Conservation (phyloP, 2,113 vertebrate species). For the Eudyptes chrysolophus region DNA sequence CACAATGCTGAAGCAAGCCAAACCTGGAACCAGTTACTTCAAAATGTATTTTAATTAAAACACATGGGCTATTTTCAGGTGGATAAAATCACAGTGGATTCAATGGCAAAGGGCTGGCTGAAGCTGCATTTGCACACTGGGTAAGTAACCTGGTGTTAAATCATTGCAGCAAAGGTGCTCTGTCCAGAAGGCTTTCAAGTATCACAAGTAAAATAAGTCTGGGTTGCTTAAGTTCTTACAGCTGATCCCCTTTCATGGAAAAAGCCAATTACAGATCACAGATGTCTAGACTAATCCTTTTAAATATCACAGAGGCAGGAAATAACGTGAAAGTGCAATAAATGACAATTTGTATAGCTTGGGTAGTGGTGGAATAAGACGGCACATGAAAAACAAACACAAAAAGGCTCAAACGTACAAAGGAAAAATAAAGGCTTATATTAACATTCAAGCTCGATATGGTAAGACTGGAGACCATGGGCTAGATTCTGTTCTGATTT, state of each 20-base stretch:
- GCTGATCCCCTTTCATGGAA: slow-evolving; percentile 58
- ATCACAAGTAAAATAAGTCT: slow-evolving; percentile 64
- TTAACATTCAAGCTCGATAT: slow-evolving; percentile 1
- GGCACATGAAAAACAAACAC: slow-evolving; percentile 52
- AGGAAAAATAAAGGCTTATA: slow-evolving; percentile 45
- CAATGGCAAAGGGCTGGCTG: slow-evolving; percentile 10
- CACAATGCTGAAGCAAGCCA: background rate
- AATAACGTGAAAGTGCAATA: slow-evolving; percentile 60
- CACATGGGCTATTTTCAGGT: slow-evolving; percentile 22
- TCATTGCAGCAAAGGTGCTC: slow-evolving; percentile 46
- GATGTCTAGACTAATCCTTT: slow-evolving; percentile 66
- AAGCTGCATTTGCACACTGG: background rate
- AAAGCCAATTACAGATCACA: slow-evolving; percentile 71
- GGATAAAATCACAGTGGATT: slow-evolving; percentile 46
- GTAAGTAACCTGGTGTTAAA: slow-evolving; percentile 36
- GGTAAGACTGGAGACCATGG: background rate
- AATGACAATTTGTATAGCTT: slow-evolving; percentile 57
- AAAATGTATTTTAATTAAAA: slow-evolving; percentile 54
- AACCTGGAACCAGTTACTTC: slow-evolving; percentile 27
- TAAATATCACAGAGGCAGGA: slow-evolving; percentile 70
- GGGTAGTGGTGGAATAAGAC: slow-evolving; percentile 4
- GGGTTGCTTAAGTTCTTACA: slow-evolving; percentile 70
- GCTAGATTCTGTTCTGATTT: slow-evolving; percentile 36
- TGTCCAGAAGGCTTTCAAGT: slow-evolving; percentile 59
- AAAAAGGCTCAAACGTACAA: slow-evolving; percentile 13